Evolutionary conservation across 2,113 vertebrate species (phyloP).

Genomic region (Plotosus lineatus): DNA sequence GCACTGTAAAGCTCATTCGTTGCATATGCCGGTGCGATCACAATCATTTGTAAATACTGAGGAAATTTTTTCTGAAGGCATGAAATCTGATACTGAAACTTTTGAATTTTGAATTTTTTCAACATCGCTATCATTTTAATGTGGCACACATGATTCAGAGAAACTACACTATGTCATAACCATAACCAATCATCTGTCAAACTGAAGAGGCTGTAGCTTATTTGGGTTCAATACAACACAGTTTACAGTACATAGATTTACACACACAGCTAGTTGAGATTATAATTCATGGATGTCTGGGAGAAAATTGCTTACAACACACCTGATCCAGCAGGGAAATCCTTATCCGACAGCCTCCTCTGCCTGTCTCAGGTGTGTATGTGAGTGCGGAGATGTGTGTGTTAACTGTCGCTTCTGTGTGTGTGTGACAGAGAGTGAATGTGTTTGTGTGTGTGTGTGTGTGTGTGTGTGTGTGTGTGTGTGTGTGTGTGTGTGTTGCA

Average conservation of each 20-base stretch:
- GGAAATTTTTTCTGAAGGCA: too few relatives aligned
- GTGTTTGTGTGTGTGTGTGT: constrained; percentile 8
- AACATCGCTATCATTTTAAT: too few relatives aligned
- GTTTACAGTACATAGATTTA: background rate
- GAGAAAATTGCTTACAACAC: background rate
- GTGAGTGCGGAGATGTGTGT: background rate
- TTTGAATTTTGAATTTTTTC: too few relatives aligned
- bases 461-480: constrained; percentile 4
- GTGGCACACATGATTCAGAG: too few relatives aligned
- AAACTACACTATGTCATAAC: too few relatives aligned
- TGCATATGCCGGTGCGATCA: too few relatives aligned
- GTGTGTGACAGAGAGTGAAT: background rate
- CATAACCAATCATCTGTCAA: too few relatives aligned
- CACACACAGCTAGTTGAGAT: background rate
- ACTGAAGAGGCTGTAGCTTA: too few relatives aligned
- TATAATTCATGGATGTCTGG: background rate
- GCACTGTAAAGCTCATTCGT: too few relatives aligned
- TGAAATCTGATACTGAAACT: too few relatives aligned
- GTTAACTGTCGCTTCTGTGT: background rate
- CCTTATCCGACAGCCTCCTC: background rate
- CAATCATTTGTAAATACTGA: too few relatives aligned
- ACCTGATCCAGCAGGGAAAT: background rate
- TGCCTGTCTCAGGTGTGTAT: background rate
- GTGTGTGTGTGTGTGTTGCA: background rate
- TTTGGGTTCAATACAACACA: too few relatives aligned